Evolutionary conservation across 2,888 invertebrate genomes (phyloP), one percentile per base, ranked within the genome.

Genomic region (Sericinus montela): DNA sequence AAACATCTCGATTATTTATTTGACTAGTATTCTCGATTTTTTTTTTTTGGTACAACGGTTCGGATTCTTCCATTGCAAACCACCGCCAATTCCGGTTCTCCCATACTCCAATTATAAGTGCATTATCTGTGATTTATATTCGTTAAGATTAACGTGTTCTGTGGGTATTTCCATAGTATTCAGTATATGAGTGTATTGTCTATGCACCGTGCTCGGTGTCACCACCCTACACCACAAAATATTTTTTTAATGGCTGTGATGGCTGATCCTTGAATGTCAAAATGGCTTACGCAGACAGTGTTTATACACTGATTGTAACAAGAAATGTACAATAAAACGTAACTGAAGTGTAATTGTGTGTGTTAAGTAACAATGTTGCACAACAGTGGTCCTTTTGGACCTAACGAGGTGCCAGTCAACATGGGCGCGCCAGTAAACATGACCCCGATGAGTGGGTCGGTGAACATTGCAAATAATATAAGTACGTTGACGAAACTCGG

Each of bases 381-480:
- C 59, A 84, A 85, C 56, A 84, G 71, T 49, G 84, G 81, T 56
- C 67, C 71, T 53, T 86, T 73, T 55, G 81, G 77, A 58, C 70
- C 77, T 10, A 79, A 73, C 51, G 86, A 85, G 35, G 61, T 69
- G 19, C 77, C 82, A 25, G 62, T 75, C 39, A 82, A 75, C 53
- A 67, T 77, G 65, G 70, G 76, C 47, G 62, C 72, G 23, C 70
- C 80, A 39, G 53, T 77, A 51, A 81, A 78, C 57, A 68, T 77
- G 67, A 63, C 71, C 29, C 71, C 71, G 57, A 61, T 75, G 42
- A 62, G 60, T 56, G 63, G 67, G 13, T 68, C 72, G 41, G 69
- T 76, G 53, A 64, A 60, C 62, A 67, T 80, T 35, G 64, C 63
- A 48, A 70, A 74, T 61, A 80, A 73, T 56, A 69, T 80, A 48